phyloP scores from a whole-genome alignment of 2,797 vertebrate species.

The Bovichtus diacanthus region DNA sequence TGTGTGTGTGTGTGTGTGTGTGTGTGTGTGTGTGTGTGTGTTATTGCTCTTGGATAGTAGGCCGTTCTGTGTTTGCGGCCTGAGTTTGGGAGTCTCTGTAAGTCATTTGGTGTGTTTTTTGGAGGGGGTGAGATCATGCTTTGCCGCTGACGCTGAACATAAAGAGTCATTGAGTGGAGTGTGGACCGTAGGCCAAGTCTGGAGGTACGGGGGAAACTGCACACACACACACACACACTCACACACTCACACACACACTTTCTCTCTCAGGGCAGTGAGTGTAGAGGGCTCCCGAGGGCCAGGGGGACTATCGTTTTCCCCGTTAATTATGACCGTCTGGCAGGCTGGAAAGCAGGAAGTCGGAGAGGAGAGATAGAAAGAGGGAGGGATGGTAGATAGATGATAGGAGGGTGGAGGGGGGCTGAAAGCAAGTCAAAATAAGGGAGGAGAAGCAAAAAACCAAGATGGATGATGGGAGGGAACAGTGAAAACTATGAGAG shows the following conservation, averaged over 20 bases:
- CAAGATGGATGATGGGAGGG: conserved; percentile 75
- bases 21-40: conserved; percentile 48
- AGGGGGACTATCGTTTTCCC: conserved; percentile 87
- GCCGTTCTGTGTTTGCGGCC: conserved; percentile 70
- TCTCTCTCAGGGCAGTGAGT: conserved; percentile 73
- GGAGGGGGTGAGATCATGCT: conserved; percentile 84
- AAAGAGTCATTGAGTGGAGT: conserved; percentile 86
- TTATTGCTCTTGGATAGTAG: conserved; percentile 75
- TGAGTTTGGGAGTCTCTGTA: conserved; percentile 78
- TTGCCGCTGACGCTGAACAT: conserved; percentile 81
- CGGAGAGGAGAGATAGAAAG: conserved; percentile 74
- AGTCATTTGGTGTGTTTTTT: conserved; percentile 79
- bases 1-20: conserved; percentile 55
- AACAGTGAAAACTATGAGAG: conserved; percentile 57
- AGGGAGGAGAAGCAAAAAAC: conserved; percentile 71
- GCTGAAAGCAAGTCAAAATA: conserved; percentile 61
- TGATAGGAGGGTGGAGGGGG: conserved; percentile 58
- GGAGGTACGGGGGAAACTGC: conserved; percentile 75
- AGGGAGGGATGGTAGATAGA: conserved; percentile 74
- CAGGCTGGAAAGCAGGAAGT: conserved; percentile 87
- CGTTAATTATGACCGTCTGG: conserved; percentile 90
- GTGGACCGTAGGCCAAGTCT: conserved; percentile 80
- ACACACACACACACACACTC: conserved; percentile 33
- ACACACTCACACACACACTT: conserved; percentile 52
- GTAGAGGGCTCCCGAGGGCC: conserved; percentile 83